These are phyloP conservation scores for Trissonchulus latispiculum DNA, from an alignment of 2,888 invertebrate species.

Conservation along the genomic window DNA sequence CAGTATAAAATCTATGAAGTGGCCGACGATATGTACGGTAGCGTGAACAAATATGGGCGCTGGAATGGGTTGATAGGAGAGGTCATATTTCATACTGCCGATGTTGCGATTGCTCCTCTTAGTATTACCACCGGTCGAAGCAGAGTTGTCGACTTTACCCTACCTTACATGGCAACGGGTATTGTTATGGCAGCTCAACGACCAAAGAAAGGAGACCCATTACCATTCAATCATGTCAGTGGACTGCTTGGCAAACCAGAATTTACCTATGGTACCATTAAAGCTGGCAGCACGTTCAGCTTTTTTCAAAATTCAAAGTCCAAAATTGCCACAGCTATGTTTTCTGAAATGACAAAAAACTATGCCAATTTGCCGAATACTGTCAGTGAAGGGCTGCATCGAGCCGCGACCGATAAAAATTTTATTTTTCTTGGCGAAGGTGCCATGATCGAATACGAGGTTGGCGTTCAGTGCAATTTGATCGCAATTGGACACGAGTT, in stretches of 20 bases:
- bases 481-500: background rate
- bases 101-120: background rate
- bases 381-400: background rate
- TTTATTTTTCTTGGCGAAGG: background rate
- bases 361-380: background rate
- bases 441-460: background rate
- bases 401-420: background rate
- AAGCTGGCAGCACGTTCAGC: background rate
- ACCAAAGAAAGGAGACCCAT: background rate
- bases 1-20: conserved; percentile 73
- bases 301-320: background rate
- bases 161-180: background rate
- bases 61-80: conserved; percentile 67
- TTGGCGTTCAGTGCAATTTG: background rate
- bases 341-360: background rate
- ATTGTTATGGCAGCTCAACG: background rate
- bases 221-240: background rate
- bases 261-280: background rate
- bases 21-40: conserved; percentile 70
- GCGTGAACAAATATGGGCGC: conserved; percentile 71
- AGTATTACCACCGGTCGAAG: background rate
- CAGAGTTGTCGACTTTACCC: background rate
- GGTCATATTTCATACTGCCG: conserved; percentile 50
- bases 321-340: too few relatives aligned
- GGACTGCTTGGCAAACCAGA: background rate